Evolutionary conservation across 2,888 invertebrate species (phyloP).

Genomic region (Holacanthella duospinosa): DNA sequence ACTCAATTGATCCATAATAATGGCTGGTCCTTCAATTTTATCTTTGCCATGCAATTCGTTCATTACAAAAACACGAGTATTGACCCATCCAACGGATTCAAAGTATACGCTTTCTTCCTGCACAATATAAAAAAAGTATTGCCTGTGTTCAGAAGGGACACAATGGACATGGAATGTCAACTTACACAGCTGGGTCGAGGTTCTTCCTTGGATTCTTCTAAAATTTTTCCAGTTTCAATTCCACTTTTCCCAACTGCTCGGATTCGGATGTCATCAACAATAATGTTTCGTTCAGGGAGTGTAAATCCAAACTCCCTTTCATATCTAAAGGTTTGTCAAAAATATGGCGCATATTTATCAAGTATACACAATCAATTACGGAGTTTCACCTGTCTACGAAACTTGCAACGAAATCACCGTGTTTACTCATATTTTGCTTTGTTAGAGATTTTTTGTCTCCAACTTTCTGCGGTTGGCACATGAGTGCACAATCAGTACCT

Average conservation of each 20-base stretch:
- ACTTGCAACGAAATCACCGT: constrained; percentile 66
- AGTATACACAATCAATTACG: constrained; percentile 6
- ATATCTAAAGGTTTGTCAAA: constrained; percentile 55
- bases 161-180: no score
- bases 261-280: constrained; percentile 87
- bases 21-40: constrained; percentile 70
- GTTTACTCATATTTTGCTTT: constrained; percentile 38
- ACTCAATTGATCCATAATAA: constrained; percentile 86
- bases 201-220: neutral
- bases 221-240: constrained; percentile 11
- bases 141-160: no score
- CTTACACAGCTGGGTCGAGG: no score
- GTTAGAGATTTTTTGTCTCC: constrained; percentile 15
- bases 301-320: constrained; percentile 91
- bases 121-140: constrained; percentile 25
- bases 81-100: constrained; percentile 55
- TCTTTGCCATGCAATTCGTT: constrained; percentile 60
- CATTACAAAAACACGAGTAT: constrained; percentile 63
- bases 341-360: neutral
- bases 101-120: constrained; percentile 55
- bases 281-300: constrained; percentile 62
- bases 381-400: constrained; percentile 58
- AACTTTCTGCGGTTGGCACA: constrained; percentile 58
- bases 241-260: constrained; percentile 62
- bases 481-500: constrained; percentile 87